Percentiles rank a stretch among this genome's conserved stretches.
These are phyloP conservation scores for Anguilla marmorata DNA, from an alignment of 2,797 vertebrate species.

Conservation along the genomic window DNA sequence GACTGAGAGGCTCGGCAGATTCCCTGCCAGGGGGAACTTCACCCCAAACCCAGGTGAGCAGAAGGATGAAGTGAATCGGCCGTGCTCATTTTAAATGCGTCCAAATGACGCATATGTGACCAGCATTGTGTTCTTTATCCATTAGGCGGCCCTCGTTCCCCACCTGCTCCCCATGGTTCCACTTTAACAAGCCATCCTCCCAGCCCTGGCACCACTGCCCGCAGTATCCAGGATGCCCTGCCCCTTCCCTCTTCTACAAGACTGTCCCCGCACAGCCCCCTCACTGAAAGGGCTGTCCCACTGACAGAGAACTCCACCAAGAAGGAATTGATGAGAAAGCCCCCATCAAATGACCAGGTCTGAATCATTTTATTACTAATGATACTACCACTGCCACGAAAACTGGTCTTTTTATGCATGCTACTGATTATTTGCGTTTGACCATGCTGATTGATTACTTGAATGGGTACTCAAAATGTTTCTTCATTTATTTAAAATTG, in stretches of 20 bases:
- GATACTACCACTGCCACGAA: background rate
- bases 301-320: conserved; percentile 38
- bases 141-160: background rate
- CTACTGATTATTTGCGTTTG: background rate
- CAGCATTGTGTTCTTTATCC: background rate
- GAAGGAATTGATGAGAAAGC: conserved; percentile 54
- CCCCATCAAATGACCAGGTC: background rate
- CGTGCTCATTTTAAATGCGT: background rate
- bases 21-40: conserved; percentile 55
- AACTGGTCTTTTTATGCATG: background rate
- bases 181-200: conserved; percentile 56
- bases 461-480: background rate
- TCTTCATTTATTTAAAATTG: background rate
- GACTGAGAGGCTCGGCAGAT: conserved; percentile 46
- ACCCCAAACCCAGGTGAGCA: conserved; percentile 66
- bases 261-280: conserved; percentile 48
- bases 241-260: conserved; percentile 65
- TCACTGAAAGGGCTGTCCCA: conserved; percentile 41
- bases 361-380: background rate
- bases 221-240: conserved; percentile 56
- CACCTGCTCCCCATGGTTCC: conserved; percentile 30
- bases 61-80: conserved; percentile 15
- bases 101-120: background rate
- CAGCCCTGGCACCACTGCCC: conserved; percentile 51
- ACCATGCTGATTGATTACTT: background rate